phyloP scores from a whole-genome alignment of 2,888 invertebrate genomes.

The Catocala sponsa region DNA sequence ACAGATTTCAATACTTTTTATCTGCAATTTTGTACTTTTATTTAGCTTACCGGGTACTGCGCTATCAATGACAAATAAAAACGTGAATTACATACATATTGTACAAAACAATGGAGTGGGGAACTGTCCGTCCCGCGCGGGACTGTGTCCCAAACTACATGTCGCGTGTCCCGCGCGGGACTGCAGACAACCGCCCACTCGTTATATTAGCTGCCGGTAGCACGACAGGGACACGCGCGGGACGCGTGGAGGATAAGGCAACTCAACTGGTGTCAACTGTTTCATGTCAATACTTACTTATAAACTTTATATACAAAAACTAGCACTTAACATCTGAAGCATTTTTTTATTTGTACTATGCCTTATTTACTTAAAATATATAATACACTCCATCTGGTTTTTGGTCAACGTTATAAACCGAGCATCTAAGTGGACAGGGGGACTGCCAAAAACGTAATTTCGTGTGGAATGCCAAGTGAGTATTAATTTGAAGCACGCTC shows the following conservation, averaged over 20 bases:
- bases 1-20: slow-evolving; percentile 70
- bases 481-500: slow-evolving; percentile 22
- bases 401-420: slow-evolving; percentile 54
- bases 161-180: too few species aligned
- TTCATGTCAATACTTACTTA: slow-evolving; percentile 36
- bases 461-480: slow-evolving; percentile 52
- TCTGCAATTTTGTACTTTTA: slow-evolving; percentile 85
- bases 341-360: slow-evolving; percentile 77
- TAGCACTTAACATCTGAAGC: slow-evolving; percentile 59
- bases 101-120: slow-evolving; percentile 49
- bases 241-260: slow-evolving; percentile 68
- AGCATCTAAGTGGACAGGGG: slow-evolving; percentile 17
- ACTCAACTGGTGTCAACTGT: slow-evolving; percentile 73
- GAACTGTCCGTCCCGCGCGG: too few species aligned
- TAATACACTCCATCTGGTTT: slow-evolving; percentile 51
- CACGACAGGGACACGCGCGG: slow-evolving; percentile 15
- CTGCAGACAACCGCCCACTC: neutral
- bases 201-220: slow-evolving; percentile 3
- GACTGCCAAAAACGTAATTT: slow-evolving; percentile 28
- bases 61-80: slow-evolving; percentile 54
- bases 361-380: slow-evolving; percentile 64
- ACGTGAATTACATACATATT: slow-evolving; percentile 63
- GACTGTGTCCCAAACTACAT: too few species aligned
- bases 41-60: slow-evolving; percentile 65
- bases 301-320: slow-evolving; percentile 65